phyloP scores from a whole-genome alignment of 2,797 vertebrate species.

The Diceros bicornis region DNA sequence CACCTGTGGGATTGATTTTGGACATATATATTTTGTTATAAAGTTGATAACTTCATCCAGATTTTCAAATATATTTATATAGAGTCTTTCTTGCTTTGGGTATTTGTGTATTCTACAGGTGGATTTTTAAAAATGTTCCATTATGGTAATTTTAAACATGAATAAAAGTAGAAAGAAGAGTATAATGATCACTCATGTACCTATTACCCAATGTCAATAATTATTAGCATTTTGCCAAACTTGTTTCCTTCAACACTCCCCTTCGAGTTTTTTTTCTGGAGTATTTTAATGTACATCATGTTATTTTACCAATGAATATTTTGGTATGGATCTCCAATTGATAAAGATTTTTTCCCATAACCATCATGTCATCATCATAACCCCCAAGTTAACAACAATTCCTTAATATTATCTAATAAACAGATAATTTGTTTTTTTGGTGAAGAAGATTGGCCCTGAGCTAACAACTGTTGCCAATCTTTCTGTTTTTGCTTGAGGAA shows the following conservation, averaged over 20 bases:
- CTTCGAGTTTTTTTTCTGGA: not conserved
- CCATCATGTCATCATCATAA: not conserved
- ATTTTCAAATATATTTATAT: not conserved
- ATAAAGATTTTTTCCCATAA: not conserved
- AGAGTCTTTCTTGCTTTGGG: not conserved
- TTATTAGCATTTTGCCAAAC: conserved; percentile 25
- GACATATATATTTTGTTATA: not conserved
- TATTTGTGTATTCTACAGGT: not conserved
- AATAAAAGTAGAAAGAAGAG: not conserved
- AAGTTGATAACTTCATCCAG: not conserved
- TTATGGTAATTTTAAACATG: not conserved
- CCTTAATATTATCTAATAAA: conserved; percentile 9
- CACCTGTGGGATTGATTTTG: not conserved
- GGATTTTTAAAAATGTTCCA: not conserved
- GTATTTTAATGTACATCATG: not conserved
- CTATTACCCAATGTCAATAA: not conserved
- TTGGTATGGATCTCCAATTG: not conserved
- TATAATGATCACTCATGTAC: not conserved
- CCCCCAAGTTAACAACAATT: not conserved
- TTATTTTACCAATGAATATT: conserved; percentile 44
- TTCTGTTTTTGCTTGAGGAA: no score
- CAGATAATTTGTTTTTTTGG: not conserved
- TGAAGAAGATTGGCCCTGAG: not conserved
- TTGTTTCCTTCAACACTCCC: not conserved
- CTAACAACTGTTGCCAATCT: no score